Evolutionary conservation across 2,888 invertebrate genomes (phyloP), one percentile per base, ranked within the genome.

Genomic region (Bombylius major): DNA sequence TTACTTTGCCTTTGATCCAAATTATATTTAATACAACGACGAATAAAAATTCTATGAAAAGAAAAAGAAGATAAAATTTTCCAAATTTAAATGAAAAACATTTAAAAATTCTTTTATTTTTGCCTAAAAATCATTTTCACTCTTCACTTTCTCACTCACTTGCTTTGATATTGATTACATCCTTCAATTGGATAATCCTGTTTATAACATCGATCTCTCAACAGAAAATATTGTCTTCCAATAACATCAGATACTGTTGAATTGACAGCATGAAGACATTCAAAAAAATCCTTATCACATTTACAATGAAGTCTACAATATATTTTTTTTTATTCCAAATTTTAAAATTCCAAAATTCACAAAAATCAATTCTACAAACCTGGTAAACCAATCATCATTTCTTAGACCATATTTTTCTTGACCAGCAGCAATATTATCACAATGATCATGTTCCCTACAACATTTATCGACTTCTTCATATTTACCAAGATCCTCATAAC

Each of bases 391-490:
- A 54, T 62, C 62, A 33, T 58, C 48, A 56, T 64, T 64, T 13
- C 51, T 61, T 12, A 64, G 44, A 31, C 61, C 61, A 50, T 63
- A 53, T 51, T 62, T 64, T 23, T 58, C 54, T 52, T 62, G 58
- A 42, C 53, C 68, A 65, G 55, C 65, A 69, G 58, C 68, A 67
- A 60, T 62, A 58, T 61, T 62, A 42, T 64, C 64, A 66, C 64
- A 64, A 47, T 62, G 59, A 58, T 93, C 92, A 75, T 93, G 92
- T 61, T 81, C 80, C 39, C 91, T 76, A 71, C 92, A 92, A 72
- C 92, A 92, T 64, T 81, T 76, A 68, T 92, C 92, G 6, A 89
- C 87, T 53, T 81, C 78, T 47, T 83, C 80, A 70, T 87, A 85
- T 46, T 84, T 83, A 3, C 90, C 91, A 36, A 91, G 78, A 65